Evolutionary conservation across 2,797 vertebrate species (phyloP).

Genomic region (Rhynchotus rufescens): DNA sequence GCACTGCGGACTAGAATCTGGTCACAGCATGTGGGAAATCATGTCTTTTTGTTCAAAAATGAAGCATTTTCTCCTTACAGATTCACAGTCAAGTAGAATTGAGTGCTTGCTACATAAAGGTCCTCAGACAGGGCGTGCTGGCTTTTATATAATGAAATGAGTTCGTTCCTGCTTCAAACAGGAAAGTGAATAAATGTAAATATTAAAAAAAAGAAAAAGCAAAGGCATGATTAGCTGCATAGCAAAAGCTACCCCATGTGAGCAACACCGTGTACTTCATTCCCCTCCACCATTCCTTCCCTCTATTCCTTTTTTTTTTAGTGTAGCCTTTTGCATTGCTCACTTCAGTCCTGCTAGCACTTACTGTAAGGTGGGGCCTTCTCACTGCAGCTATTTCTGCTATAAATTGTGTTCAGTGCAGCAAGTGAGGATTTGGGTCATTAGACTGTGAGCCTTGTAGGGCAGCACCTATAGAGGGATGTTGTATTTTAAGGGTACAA

Average conservation of each 20-base stretch:
- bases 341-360: background rate
- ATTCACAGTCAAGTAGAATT: background rate
- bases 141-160: background rate
- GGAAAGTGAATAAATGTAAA: background rate
- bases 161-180: background rate
- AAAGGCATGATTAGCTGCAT: background rate
- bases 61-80: background rate
- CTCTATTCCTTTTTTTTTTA: background rate
- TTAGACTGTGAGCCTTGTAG: fast-evolving
- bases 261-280: fast-evolving
- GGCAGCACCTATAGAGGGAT: background rate
- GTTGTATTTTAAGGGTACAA: background rate
- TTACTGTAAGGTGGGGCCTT: background rate
- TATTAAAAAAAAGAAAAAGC: background rate
- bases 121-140: background rate
- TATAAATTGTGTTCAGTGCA: constrained; percentile 18
- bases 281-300: background rate
- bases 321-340: background rate
- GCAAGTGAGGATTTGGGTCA: constrained; percentile 42
- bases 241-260: background rate
- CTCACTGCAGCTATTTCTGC: background rate
- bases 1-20: fast-evolving
- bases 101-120: background rate
- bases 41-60: background rate
- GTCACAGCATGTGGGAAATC: background rate